Evolutionary conservation across 2,888 invertebrate genomes (phyloP), one percentile per base, ranked within the genome.

Genomic region (Spodoptera exigua): DNA sequence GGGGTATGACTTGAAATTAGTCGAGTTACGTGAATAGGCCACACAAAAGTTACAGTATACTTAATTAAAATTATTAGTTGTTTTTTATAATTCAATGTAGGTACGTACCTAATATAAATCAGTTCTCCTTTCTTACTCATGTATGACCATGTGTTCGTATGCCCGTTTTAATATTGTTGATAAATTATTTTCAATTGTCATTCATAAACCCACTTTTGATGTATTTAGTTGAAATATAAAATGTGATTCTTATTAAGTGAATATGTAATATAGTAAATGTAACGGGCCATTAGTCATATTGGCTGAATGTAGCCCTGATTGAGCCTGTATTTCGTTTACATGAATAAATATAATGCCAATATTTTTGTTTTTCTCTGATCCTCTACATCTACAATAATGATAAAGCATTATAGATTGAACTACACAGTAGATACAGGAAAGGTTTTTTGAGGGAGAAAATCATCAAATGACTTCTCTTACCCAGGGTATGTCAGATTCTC

Each of bases 301-400:
- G 87, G 86, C 86, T 79, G 51, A 54, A 52, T 71, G 59, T 70
- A 74, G 71, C 74, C 75, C 65, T 64, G 45, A 77, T 78, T 79
- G 77, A 86, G 74, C 80, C 80, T 86, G 86, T 89, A 86, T 89
- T 90, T 89, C 81, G 82, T 89, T 92, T 88, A 89, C 83, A 85
- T 82, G 85, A 91, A 89, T 91, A 91, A 90, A 91, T 79, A 85
- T 83, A 83, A 87, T 86, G 80, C 84, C 88, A 84, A 86, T 86
- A 83, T 65, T 79, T 58, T 51, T 48, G 13, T 70, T 70, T 70
- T 70, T 73, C 56, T 55, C 44, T 59, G 47, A 3, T 10, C 17
- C 34, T 40, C 27, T 49, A 1, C n/a, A 34, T 3, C 11, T 39
- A 13, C n/a, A n/a, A n/a, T n/a, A n/a, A n/a, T n/a, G n/a, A n/a